Evolutionary conservation across 1,140 invertebrate species (phyloP).

Genomic region (Eueides isabella): DNA sequence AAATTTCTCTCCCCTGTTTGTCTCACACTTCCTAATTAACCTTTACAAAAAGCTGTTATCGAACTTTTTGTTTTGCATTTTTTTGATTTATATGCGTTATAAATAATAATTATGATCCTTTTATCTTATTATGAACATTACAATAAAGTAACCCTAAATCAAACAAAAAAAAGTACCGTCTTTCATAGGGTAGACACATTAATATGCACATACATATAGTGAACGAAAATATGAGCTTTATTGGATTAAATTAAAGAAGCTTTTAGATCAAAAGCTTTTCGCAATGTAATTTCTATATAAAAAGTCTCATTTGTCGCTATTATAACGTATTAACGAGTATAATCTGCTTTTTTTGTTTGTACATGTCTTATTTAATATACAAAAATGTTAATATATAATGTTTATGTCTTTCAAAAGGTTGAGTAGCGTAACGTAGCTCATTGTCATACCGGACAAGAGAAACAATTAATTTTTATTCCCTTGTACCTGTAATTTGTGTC

Average conservation of each 20-base stretch:
- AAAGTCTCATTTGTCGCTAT: not conserved
- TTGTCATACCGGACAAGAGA: too few relatives aligned
- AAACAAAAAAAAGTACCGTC: not conserved
- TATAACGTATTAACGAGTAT: not conserved
- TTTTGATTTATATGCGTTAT: conserved; percentile 4
- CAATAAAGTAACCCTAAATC: not conserved
- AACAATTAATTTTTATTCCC: too few relatives aligned
- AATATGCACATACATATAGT: not conserved
- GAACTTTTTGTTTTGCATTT: not conserved
- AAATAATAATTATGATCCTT: conserved; percentile 2
- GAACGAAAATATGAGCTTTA: not conserved
- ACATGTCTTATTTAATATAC: not conserved
- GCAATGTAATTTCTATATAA: not conserved
- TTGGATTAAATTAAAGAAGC: not conserved
- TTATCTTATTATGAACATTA: conserved; percentile 8
- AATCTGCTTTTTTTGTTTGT: not conserved
- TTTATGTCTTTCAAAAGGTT: too few relatives aligned
- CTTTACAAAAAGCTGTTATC: not conserved
- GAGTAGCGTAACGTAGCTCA: too few relatives aligned
- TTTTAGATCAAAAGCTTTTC: not conserved
- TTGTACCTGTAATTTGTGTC: too few relatives aligned
- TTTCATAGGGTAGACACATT: not conserved
- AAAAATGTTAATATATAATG: too few relatives aligned
- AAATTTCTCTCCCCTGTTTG: not conserved
- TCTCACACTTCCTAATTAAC: not conserved